Evolutionary conservation across 2,888 invertebrate genomes (phyloP).

Genomic region (Carpatolechia fugitivella): DNA sequence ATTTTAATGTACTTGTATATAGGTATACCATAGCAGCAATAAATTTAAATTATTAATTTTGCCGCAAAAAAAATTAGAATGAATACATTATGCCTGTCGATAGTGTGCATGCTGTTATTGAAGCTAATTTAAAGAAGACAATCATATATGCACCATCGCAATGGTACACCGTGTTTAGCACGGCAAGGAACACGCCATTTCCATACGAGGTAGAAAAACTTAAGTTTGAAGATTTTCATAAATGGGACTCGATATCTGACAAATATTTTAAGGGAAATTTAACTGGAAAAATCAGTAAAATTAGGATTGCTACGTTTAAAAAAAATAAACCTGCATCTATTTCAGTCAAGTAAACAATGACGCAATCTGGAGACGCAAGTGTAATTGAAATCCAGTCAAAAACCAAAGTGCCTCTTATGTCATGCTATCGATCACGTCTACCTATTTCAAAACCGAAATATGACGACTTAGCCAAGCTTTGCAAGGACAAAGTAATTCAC

Average conservation of each 20-base stretch:
- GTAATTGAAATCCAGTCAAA: neutral
- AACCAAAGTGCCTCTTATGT: neutral
- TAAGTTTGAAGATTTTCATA: neutral
- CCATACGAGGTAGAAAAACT: constrained; percentile 25
- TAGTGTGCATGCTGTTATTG: constrained; percentile 34
- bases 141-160: constrained; percentile 37
- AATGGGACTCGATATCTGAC: neutral
- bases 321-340: neutral
- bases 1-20: no score
- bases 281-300: neutral
- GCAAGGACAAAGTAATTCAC: neutral
- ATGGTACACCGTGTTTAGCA: no score
- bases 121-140: constrained; percentile 27
- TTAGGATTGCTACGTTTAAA: neutral
- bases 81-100: no score
- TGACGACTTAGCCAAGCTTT: neutral
- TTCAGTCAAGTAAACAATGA: neutral
- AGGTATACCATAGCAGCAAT: no score
- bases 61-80: no score
- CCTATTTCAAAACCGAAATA: neutral
- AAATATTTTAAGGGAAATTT: neutral
- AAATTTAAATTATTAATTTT: no score
- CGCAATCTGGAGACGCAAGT: neutral
- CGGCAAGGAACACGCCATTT: constrained; percentile 25
- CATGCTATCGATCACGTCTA: neutral